These are phyloP conservation scores for Telmatochromis bifrenatus DNA, from an alignment of 2,113 vertebrate species.

Conservation along the genomic window DNA sequence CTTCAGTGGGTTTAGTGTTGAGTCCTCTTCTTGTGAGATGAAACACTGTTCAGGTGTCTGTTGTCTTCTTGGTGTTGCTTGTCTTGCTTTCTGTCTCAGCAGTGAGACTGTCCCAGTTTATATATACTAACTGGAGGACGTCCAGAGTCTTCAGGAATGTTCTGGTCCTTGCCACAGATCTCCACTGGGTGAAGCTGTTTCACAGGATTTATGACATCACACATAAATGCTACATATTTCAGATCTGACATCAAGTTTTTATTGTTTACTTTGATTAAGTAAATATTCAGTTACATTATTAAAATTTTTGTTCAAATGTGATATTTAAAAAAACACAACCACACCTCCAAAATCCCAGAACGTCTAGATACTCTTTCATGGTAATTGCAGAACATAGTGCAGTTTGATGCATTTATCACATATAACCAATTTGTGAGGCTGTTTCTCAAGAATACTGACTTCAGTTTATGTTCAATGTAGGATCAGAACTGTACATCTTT, in stretches of 20 bases:
- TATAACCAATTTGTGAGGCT: background rate
- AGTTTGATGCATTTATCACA: background rate
- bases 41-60: background rate
- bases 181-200: background rate
- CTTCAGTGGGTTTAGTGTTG: background rate
- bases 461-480: background rate
- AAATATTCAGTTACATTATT: background rate
- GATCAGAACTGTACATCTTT: background rate
- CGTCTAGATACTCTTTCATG: background rate
- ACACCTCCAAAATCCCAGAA: background rate
- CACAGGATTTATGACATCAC: background rate
- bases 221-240: background rate
- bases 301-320: background rate
- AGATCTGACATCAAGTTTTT: background rate
- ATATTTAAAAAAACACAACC: background rate
- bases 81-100: background rate
- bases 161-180: background rate
- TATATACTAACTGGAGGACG: accelerated
- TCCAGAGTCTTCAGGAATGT: background rate
- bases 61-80: background rate
- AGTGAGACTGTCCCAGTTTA: background rate
- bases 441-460: background rate
- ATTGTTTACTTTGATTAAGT: background rate
- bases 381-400: background rate
- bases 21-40: background rate